Conservation (phyloP, 1,140 invertebrate genomes). For the Nylanderia fulva region DNA sequence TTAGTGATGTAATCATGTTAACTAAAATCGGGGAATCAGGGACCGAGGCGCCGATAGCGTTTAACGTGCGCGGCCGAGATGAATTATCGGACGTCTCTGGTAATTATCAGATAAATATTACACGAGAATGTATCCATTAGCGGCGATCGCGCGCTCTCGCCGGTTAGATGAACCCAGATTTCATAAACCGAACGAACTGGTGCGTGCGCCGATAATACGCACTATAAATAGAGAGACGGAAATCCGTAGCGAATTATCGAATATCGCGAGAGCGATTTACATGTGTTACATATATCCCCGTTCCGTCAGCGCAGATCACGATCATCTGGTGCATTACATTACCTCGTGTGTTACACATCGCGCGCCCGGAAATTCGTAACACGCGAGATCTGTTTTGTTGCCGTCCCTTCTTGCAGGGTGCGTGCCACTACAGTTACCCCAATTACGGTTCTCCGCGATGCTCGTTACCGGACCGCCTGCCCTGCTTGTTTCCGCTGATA, state of each 20-base stretch:
- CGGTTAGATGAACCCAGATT: background rate
- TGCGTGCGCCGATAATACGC: background rate
- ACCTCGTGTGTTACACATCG: conserved; percentile 15
- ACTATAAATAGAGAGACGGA: conserved; percentile 13
- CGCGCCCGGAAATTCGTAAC: background rate
- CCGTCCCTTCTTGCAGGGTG: background rate
- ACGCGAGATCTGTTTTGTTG: background rate
- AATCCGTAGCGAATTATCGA: background rate
- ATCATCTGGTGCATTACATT: conserved; percentile 2
- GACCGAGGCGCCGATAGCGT: conserved; percentile 24
- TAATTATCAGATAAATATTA: conserved; percentile 61
- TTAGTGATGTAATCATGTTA: conserved; percentile 54
- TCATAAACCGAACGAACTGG: conserved; percentile 31
- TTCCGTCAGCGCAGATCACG: too few relatives aligned
- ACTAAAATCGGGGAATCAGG: conserved; percentile 57
- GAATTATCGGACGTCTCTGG: conserved; percentile 57
- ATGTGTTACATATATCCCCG: too few relatives aligned
- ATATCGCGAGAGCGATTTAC: background rate
- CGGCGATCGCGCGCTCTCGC: conserved; percentile 25
- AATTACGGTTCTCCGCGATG: background rate
- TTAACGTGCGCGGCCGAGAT: conserved; percentile 31
- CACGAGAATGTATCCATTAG: conserved; percentile 55
- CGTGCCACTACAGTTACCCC: background rate
- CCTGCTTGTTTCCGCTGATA: background rate
- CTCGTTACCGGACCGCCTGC: background rate